Evolutionary conservation across 2,113 vertebrate genomes (phyloP).

Genomic region (Psettodes erumei): DNA sequence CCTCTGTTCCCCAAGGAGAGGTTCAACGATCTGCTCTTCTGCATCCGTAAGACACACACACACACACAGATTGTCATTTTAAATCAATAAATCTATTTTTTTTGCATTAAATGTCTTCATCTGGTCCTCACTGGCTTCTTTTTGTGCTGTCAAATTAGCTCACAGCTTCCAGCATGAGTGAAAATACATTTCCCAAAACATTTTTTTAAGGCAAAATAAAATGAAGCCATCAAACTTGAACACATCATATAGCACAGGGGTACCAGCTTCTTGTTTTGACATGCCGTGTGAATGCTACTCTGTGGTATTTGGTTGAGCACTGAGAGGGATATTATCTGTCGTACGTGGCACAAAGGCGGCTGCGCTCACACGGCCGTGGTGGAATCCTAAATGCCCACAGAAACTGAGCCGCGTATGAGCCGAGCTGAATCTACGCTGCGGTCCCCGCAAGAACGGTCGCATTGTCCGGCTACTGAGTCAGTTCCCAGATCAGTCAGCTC

Average conservation of each 20-base stretch:
- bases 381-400: constrained; percentile 39
- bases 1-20: constrained; percentile 99
- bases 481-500: constrained; percentile 22
- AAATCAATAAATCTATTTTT: neutral
- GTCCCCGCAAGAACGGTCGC: constrained; percentile 37
- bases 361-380: constrained; percentile 2
- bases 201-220: neutral
- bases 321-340: constrained; percentile 31
- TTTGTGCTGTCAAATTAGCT: neutral
- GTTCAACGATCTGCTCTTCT: constrained; percentile 97
- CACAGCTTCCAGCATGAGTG: neutral
- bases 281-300: neutral
- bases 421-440: neutral
- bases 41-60: constrained; percentile 91
- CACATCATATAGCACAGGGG: neutral
- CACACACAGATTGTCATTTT: neutral
- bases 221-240: neutral
- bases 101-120: neutral
- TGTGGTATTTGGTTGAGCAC: constrained; percentile 21
- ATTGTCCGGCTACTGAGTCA: constrained; percentile 45
- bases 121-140: neutral
- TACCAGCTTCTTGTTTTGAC: neutral
- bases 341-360: constrained; percentile 28
- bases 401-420: constrained; percentile 6
- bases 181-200: neutral